These are phyloP conservation scores for Ameiurus melas DNA, from an alignment of 2,113 vertebrate genomes.

Conservation along the genomic window DNA sequence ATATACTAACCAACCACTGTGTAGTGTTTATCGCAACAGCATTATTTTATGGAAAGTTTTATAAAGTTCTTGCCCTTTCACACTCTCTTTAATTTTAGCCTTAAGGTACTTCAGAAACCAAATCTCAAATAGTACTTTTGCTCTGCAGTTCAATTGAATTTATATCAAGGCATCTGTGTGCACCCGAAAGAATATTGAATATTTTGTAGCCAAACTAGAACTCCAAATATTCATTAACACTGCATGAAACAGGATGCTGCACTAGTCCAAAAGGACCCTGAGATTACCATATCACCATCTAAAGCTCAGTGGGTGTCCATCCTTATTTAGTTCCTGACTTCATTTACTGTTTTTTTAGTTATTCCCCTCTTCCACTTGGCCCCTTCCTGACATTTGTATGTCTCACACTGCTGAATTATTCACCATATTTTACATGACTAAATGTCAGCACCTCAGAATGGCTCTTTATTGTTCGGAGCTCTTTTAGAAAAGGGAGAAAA, in stretches of 20 bases:
- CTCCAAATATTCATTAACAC: constrained; percentile 35
- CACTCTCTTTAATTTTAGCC: background rate
- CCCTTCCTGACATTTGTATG: constrained; percentile 68
- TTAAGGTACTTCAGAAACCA: background rate
- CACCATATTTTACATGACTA: constrained; percentile 67
- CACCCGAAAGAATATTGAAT: background rate
- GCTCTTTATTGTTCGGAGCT: constrained; percentile 28
- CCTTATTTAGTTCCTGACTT: constrained; percentile 29
- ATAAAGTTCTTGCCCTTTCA: background rate
- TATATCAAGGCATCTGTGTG: background rate
- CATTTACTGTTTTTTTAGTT: constrained; percentile 37
- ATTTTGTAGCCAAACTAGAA: background rate
- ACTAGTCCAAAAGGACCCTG: background rate
- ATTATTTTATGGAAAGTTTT: background rate
- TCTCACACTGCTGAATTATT: constrained; percentile 69
- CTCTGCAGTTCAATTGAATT: background rate
- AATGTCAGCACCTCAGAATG: constrained; percentile 70
- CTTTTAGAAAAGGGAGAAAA: constrained; percentile 19
- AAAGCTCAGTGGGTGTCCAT: background rate
- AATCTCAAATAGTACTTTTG: background rate
- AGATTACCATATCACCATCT: constrained; percentile 47
- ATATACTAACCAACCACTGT: background rate
- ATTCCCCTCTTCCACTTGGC: background rate
- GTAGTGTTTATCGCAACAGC: background rate
- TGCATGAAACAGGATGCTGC: constrained; percentile 24